phyloP scores from a whole-genome alignment of 2,888 invertebrate genomes.

The Mythimna lalbum region DNA sequence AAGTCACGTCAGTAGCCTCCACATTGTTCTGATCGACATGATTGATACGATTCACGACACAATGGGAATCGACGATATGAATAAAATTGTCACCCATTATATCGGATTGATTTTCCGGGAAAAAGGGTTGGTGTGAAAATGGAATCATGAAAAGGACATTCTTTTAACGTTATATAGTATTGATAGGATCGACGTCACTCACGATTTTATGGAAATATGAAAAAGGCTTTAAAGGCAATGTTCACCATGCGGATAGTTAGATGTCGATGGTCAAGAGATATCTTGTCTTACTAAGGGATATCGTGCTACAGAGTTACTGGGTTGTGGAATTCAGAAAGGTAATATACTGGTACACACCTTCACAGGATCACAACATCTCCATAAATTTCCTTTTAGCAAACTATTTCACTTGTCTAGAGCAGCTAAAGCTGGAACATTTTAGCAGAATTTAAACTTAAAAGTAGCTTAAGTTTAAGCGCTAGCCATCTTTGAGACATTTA shows the following conservation, averaged over 20 bases:
- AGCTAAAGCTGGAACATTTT: neutral
- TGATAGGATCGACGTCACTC: neutral
- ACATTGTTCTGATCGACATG: conserved; percentile 32
- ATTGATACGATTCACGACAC: conserved; percentile 43
- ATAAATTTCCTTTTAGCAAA: conserved; percentile 9
- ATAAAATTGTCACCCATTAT: conserved; percentile 38
- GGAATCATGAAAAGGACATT: conserved; percentile 6
- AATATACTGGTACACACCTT: neutral
- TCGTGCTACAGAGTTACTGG: neutral
- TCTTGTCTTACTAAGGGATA: neutral
- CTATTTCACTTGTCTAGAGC: too few species aligned
- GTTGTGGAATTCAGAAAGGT: neutral
- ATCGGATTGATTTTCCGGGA: conserved; percentile 29
- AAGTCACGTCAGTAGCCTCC: conserved; percentile 13
- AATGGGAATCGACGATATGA: conserved; percentile 27
- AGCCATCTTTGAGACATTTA: conserved; percentile 17
- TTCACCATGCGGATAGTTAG: neutral
- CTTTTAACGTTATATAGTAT: neutral
- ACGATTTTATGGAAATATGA: neutral
- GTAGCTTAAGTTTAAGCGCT: conserved; percentile 4
- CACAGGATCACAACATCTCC: neutral
- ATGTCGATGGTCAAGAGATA: neutral
- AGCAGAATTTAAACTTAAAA: conserved; percentile 14
- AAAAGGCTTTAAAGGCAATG: neutral
- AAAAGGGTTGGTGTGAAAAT: conserved; percentile 29